A percentile compares a stretch with the other conserved stretches of the same genome.
phyloP scores from a whole-genome alignment of 2,888 invertebrate genomes.

The Anarsia innoxiella region DNA sequence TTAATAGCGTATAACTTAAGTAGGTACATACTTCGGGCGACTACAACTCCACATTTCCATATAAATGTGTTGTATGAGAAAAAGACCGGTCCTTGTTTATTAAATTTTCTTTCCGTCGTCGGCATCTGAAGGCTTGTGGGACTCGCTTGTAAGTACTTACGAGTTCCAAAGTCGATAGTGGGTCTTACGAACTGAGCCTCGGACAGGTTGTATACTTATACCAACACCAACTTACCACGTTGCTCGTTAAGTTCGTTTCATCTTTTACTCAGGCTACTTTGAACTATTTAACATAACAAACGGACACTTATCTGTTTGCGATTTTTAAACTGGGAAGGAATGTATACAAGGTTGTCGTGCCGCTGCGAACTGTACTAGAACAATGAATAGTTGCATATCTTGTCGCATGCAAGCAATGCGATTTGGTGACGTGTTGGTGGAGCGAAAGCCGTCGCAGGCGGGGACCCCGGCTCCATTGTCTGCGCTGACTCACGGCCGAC shows the following conservation, averaged over 20 bases:
- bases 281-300: too few relatives aligned
- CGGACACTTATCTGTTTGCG: too few relatives aligned
- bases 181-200: too few relatives aligned
- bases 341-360: too few relatives aligned
- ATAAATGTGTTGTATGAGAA: constrained; percentile 40
- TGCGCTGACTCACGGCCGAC: constrained; percentile 63
- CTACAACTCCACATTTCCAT: constrained; percentile 36
- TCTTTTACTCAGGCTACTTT: too few relatives aligned
- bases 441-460: constrained; percentile 50
- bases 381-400: background rate
- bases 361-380: too few relatives aligned
- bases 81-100: constrained; percentile 46
- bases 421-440: constrained; percentile 31
- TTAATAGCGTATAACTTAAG: constrained; percentile 11
- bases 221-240: too few relatives aligned
- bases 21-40: constrained; percentile 21
- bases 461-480: constrained; percentile 60
- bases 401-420: constrained; percentile 1
- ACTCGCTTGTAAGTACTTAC: too few relatives aligned
- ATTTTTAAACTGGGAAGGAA: too few relatives aligned
- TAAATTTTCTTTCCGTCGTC: constrained; percentile 28
- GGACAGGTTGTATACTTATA: too few relatives aligned
- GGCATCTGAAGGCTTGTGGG: constrained; percentile 9
- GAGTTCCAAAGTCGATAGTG: too few relatives aligned
- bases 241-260: too few relatives aligned